Conservation (phyloP, 2,888 invertebrate species). For the Melanostoma mellinum region DNA sequence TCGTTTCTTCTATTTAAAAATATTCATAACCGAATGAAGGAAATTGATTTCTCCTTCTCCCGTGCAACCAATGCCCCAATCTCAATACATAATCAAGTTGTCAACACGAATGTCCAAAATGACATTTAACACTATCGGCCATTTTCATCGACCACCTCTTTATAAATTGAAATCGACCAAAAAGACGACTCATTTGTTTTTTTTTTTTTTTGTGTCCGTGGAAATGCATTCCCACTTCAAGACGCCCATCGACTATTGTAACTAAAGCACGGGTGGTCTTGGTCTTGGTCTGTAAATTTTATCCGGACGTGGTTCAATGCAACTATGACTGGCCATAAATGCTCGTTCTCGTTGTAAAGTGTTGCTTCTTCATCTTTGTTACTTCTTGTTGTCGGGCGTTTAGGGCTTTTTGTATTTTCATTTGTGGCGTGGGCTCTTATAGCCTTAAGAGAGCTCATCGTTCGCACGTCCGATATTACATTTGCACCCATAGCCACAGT, state of each 20-base stretch:
- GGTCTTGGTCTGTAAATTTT: too few species aligned
- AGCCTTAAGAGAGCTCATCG: constrained; percentile 57
- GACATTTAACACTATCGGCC: constrained; percentile 59
- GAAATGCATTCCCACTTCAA: constrained; percentile 69
- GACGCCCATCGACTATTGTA: constrained; percentile 66
- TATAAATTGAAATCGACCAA: constrained; percentile 48
- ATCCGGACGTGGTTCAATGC: constrained; percentile 53
- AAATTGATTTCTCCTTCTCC: constrained; percentile 30
- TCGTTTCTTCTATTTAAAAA: constrained; percentile 8
- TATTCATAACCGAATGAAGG: constrained; percentile 8
- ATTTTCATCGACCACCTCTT: constrained; percentile 37
- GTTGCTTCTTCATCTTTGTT: constrained; percentile 64
- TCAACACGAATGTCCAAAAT: constrained; percentile 59
- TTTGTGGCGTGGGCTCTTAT: constrained; percentile 21
- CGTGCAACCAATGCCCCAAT: not conserved
- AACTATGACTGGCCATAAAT: constrained; percentile 68
- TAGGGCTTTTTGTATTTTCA: constrained; percentile 27
- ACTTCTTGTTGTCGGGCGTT: constrained; percentile 26
- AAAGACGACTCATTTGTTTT: constrained; percentile 37
- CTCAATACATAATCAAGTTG: constrained; percentile 55
- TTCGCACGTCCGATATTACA: constrained; percentile 15
- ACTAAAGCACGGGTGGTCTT: constrained; percentile 63
- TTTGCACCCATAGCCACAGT: not conserved
- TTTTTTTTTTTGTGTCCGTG: constrained; percentile 48
- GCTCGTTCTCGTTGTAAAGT: constrained; percentile 30